A percentile compares a stretch with the other conserved stretches of the same genome.
phyloP scores from a whole-genome alignment of 2,113 vertebrate species.

The Meleagris gallopavo region DNA sequence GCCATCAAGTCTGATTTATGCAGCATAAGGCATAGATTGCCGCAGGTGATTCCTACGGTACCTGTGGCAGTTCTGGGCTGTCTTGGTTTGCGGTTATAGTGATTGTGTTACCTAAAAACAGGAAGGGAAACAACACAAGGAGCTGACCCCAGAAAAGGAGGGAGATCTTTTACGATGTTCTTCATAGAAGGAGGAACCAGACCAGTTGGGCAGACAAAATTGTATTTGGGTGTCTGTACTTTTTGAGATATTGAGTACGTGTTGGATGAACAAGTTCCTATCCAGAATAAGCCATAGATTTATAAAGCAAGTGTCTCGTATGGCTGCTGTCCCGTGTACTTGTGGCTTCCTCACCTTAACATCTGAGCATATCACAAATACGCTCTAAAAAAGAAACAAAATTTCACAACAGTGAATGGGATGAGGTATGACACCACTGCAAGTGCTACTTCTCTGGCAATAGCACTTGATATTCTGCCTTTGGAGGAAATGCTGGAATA shows the following conservation, averaged over 20 bases:
- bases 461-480: not conserved
- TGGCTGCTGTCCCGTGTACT: not conserved
- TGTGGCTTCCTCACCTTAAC: not conserved
- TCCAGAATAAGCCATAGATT: not conserved
- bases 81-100: not conserved
- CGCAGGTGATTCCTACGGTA: not conserved
- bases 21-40: not conserved
- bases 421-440: not conserved
- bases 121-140: not conserved
- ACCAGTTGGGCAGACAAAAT: not conserved
- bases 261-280: not conserved
- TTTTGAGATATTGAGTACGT: not conserved
- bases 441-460: not conserved
- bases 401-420: not conserved
- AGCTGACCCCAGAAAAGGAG: not conserved
- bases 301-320: not conserved
- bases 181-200: not conserved
- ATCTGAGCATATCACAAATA: not conserved
- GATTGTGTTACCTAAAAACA: not conserved
- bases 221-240: not conserved
- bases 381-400: not conserved
- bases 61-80: not conserved
- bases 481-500: not conserved
- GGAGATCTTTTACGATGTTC: not conserved
- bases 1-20: not conserved